Evolutionary conservation across 2,113 vertebrate species (phyloP), one percentile per base, ranked within the genome.

Genomic region (Nibea albiflora): DNA sequence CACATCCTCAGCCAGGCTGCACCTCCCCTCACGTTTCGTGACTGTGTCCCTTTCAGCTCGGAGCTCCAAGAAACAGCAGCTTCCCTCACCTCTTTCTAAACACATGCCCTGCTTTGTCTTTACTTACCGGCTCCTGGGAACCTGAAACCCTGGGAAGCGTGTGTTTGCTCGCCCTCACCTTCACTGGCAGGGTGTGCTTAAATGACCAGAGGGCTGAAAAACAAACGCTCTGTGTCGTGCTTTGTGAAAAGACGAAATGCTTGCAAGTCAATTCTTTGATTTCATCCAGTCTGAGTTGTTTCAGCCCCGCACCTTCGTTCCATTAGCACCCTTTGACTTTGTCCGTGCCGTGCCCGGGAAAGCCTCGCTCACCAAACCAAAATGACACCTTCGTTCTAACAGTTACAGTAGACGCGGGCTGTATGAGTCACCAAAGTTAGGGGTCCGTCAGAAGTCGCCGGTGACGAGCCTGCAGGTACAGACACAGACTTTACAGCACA

Each of bases 401-500:
- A 50, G 69, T 39, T 66, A 62, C 56, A 75, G 66, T 57, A 72
- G 65, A 71, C 16, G 9, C 16, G n/a, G 44, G 57, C 10, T 60
- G 56, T 73, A 50, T 85, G 80, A 87, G 81, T 86, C 87, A 89
- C 58, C 17, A 4, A 12, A 9, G 70, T 61, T 49, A 50, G 56
- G 49, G 76, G 60, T 78, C 60, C 84, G 81, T 67, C 84, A 81
- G 56, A 80, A 85, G 73, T 78, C 22, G 17, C 20, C 0, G 17
- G 52, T 47, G 71, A 80, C 73, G 71, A 63, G 73, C 73, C 16
- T 73, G 72, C 85, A 91, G 85, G 85, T 85, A 81, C 68, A 73
- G 78, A 78, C 86, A 60, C 7, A 31, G 63, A 62, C 56, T 50
- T 50, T 39, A 15, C 46, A 49, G 58, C 82, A 80, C 68, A 46